phyloP scores from a whole-genome alignment of 2,888 invertebrate species.

The Tenthredo amoena region DNA sequence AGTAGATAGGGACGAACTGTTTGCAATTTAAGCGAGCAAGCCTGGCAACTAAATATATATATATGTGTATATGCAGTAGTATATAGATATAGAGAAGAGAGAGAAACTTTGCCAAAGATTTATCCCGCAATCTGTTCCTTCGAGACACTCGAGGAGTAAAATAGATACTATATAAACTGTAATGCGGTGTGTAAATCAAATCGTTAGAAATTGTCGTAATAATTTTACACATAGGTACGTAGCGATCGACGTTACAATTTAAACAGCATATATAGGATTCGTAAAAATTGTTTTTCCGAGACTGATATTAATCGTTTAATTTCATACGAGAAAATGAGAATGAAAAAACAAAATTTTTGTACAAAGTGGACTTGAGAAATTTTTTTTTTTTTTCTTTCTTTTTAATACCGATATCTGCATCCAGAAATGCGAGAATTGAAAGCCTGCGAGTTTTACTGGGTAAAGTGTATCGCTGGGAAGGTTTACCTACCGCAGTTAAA shows the following conservation, averaged over 20 bases:
- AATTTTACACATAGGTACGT: too few relatives aligned
- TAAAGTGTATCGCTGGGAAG: too few relatives aligned
- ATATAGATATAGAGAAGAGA: background rate
- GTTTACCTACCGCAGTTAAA: background rate
- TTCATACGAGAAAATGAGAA: too few relatives aligned
- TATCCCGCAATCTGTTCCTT: constrained; percentile 25
- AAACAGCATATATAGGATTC: too few relatives aligned
- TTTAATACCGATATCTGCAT: background rate
- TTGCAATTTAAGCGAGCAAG: constrained; percentile 4
- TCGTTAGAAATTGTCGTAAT: background rate
- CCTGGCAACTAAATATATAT: background rate
- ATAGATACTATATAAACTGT: background rate
- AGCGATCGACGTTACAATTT: too few relatives aligned
- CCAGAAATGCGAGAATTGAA: too few relatives aligned
- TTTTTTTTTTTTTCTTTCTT: background rate
- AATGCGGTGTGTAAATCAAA: background rate
- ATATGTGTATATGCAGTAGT: background rate
- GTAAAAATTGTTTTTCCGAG: too few relatives aligned
- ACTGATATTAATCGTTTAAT: too few relatives aligned
- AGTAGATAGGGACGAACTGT: constrained; percentile 13
- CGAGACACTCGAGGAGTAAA: background rate
- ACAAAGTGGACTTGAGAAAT: too few relatives aligned
- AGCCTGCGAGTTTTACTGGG: too few relatives aligned
- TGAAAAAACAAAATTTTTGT: too few relatives aligned
- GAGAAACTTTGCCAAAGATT: constrained; percentile 18